Base-by-base conservation (phyloP, 2,888 invertebrate species). In the Ormyrus pomaceus region DNA sequence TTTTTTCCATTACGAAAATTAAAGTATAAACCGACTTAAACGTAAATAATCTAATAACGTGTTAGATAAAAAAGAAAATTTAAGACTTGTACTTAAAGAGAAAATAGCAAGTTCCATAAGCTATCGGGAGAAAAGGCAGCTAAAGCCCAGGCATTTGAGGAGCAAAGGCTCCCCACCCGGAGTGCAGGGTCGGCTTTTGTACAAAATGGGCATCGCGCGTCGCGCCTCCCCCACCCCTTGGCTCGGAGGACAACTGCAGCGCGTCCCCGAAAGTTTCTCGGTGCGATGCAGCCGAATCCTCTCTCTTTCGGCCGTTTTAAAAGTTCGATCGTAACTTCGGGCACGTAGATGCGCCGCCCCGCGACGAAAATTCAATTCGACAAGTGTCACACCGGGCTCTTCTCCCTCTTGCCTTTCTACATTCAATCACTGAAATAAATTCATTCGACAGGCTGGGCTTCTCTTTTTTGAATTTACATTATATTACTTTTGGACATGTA, bases 401-500 rank as follows among this genome's bases (percentile, higher is more conserved):
- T 8, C 58, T 58, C 6, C 50, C 5, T 50, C 45, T 51, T 34
- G 10, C 45, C 3, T 45, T 19, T 6, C 51, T 45, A 13, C 5
- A 46, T 58, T n/a, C 48, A 50, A 10, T 13, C 50, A 11, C 6
- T 50, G 45, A 70, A 77, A 64, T 45, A 56, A 58, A 62, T 58
- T 80, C 68, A 80, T 80, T 62, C 51, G 48, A 72, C n/a, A 77
- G 34, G 34, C 34, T 34, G 34, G 34, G 34, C 34, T 34, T 34
- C 34, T 34, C 46, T 71, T 71, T 34, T 34, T 71, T 76, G 34
- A 34, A 2, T 61, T 74, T 74, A 79, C 56, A 77, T 76, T 72
- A 80, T 68, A 80, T 34, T 76, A 62, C 59, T 72, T 61, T 77
- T 59, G 46, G 50, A 64, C 73, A 73, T 77, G 72, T 77, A 73